Evolutionary conservation across 37 sponge, comb jelly and placozoan species (phyloP).

Genomic region (Hexactinellida sp.): DNA sequence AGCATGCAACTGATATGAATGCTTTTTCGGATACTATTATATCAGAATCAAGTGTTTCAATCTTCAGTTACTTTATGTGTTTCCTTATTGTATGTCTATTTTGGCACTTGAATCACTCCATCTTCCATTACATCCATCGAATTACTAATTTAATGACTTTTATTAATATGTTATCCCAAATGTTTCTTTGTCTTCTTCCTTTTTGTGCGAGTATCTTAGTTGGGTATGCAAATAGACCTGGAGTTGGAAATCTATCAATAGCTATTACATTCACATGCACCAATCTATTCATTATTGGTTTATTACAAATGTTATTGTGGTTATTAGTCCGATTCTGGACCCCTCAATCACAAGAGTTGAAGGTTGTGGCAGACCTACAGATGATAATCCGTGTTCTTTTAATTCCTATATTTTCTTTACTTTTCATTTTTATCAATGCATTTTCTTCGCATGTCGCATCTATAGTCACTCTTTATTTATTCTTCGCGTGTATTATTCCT

Average conservation of each 20-base stretch:
- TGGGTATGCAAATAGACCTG: not conserved
- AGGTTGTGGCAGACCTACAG: not conserved
- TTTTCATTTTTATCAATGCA: not conserved
- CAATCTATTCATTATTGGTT: not conserved
- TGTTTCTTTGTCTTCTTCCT: not conserved
- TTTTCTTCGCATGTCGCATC: not conserved
- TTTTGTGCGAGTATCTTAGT: not conserved
- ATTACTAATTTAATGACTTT: not conserved
- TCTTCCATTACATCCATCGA: conserved; percentile 25
- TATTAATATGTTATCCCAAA: not conserved
- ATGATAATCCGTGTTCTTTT: not conserved
- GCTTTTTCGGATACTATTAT: not conserved
- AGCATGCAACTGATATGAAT: not conserved
- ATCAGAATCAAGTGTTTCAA: not conserved
- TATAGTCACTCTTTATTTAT: not conserved
- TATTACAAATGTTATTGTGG: not conserved
- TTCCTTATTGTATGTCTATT: conserved; percentile 28
- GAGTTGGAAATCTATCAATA: not conserved
- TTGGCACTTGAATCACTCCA: conserved; percentile 55
- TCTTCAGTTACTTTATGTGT: not conserved
- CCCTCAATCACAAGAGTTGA: not conserved
- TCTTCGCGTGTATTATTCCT: not conserved
- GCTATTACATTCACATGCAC: not conserved
- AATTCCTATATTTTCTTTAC: not conserved
- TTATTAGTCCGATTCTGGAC: not conserved